phyloP scores from a whole-genome alignment of 2,888 invertebrate genomes.

The Scaptomyza flava region DNA sequence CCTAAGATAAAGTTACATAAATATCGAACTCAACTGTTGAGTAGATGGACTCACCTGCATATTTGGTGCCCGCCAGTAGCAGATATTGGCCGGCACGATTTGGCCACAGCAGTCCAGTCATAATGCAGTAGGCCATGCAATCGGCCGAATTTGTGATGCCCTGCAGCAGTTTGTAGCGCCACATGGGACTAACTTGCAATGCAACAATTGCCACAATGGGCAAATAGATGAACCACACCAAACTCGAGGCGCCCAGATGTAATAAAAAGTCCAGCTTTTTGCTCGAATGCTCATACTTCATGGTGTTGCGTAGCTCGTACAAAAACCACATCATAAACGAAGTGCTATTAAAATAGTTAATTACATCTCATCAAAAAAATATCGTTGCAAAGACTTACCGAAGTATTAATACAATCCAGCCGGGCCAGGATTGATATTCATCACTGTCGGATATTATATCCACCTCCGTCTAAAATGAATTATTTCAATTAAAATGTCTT shows the following conservation, averaged over 20 bases:
- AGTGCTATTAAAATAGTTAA: conserved; percentile 85
- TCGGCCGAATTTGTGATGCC: conserved; percentile 98
- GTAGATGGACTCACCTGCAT: conserved; percentile 85
- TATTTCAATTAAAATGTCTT: not conserved
- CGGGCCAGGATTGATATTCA: conserved; percentile 99
- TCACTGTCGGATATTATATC: conserved; percentile 98
- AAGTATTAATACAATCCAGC: conserved; percentile 95
- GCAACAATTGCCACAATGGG: conserved; percentile 97
- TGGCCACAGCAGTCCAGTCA: conserved; percentile 98
- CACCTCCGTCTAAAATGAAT: conserved; percentile 92
- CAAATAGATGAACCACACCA: conserved; percentile 99
- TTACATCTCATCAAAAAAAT: not conserved
- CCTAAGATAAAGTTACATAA: conserved; percentile 81
- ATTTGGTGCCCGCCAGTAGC: conserved; percentile 89
- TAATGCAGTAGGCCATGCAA: conserved; percentile 96
- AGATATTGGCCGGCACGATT: conserved; percentile 96
- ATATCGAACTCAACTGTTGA: not conserved
- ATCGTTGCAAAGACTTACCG: conserved; percentile 72
- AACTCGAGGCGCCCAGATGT: conserved; percentile 98
- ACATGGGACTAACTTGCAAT: conserved; percentile 95
- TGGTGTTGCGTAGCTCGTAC: conserved; percentile 90
- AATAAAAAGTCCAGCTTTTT: conserved; percentile 96
- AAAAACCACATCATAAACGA: conserved; percentile 94
- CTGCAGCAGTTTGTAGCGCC: conserved; percentile 97
- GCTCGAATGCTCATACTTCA: conserved; percentile 91